Percentiles rank a stretch among this genome's conserved stretches.
Evolutionary conservation across 2,797 vertebrate genomes (phyloP).

Genomic region (Pelobates cultripes): DNA sequence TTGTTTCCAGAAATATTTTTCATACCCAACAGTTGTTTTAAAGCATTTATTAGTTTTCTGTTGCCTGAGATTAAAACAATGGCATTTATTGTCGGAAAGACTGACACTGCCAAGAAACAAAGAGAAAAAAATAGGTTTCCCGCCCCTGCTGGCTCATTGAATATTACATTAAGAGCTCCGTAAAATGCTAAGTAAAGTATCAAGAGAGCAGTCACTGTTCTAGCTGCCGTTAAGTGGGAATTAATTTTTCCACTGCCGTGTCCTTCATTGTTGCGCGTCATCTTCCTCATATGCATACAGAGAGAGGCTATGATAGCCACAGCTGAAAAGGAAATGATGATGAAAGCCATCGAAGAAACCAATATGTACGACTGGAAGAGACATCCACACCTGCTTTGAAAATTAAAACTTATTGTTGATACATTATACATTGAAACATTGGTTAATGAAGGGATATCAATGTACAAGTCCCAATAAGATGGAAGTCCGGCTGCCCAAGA

Average conservation of each 20-base stretch:
- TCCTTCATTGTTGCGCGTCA: slow-evolving; percentile 24
- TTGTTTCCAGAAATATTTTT: slow-evolving; percentile 1
- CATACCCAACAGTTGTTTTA: slow-evolving; percentile 23
- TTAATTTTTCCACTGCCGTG: slow-evolving; percentile 48
- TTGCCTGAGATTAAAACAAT: slow-evolving; percentile 58
- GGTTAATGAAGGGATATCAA: background rate
- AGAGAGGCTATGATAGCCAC: slow-evolving; percentile 62
- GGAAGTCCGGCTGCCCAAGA: slow-evolving; percentile 12
- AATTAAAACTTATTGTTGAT: background rate
- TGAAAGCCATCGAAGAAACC: slow-evolving; percentile 35
- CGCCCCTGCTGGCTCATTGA: background rate
- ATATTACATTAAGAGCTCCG: slow-evolving; percentile 33
- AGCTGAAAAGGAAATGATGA: slow-evolving; percentile 54
- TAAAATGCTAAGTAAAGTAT: slow-evolving; percentile 60
- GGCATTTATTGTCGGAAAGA: slow-evolving; percentile 56
- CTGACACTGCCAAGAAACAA: slow-evolving; percentile 39
- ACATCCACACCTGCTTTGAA: slow-evolving; percentile 29
- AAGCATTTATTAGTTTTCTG: slow-evolving; percentile 57
- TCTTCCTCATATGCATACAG: slow-evolving; percentile 60
- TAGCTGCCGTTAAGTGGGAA: slow-evolving; percentile 61
- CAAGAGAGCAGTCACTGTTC: slow-evolving; percentile 65
- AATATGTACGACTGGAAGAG: background rate
- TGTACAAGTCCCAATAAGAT: slow-evolving; percentile 9
- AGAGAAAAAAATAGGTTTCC: slow-evolving; percentile 6
- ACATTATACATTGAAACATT: background rate